Conservation (phyloP, 2,797 vertebrate species). For the Malurus splendens region DNA sequence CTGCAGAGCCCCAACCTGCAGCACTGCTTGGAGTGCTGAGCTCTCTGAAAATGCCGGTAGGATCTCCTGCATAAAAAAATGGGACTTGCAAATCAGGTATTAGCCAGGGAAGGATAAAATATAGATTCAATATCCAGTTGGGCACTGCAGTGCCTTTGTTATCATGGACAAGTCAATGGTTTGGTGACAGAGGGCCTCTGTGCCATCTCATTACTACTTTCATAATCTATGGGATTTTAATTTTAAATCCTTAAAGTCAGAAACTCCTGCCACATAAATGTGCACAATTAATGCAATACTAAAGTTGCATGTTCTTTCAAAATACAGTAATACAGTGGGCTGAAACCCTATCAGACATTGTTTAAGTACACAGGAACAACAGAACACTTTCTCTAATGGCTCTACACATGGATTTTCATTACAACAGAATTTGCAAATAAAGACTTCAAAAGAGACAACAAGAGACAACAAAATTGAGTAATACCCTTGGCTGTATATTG, state of each 20-base stretch:
- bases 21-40: neutral
- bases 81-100: neutral
- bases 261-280: neutral
- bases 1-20: neutral
- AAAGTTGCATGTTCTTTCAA: neutral
- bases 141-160: neutral
- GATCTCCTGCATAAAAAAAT: neutral
- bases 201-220: neutral
- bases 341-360: neutral
- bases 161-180: neutral
- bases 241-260: neutral
- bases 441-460: neutral
- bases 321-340: neutral
- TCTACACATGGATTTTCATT: neutral
- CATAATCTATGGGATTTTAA: neutral
- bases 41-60: neutral
- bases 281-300: neutral
- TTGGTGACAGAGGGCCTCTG: neutral
- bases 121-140: neutral
- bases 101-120: neutral
- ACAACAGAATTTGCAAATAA: neutral
- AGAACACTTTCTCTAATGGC: neutral
- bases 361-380: neutral
- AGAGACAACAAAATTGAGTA: neutral
- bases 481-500: neutral